Percentiles rank a stretch among this genome's conserved stretches.
Evolutionary conservation across 2,888 invertebrate genomes (phyloP).

Genomic region (Microctonus brassicae): DNA sequence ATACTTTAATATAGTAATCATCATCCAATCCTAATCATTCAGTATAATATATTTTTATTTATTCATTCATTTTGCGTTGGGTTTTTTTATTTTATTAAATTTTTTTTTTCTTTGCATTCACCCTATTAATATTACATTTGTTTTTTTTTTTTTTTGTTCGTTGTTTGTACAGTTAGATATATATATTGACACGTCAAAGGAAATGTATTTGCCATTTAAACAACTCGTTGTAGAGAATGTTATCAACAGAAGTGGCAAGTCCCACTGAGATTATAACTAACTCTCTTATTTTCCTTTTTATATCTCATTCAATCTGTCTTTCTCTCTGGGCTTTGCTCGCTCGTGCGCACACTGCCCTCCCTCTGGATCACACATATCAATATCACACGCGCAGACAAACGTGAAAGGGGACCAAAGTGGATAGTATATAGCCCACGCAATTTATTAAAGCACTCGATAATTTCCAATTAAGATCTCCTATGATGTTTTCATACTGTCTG

Average conservation of each 20-base stretch:
- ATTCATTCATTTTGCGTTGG: not conserved
- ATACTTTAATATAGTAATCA: not conserved
- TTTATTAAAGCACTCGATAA: constrained; percentile 38
- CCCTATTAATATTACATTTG: not conserved
- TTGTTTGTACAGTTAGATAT: not conserved
- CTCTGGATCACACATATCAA: constrained; percentile 2
- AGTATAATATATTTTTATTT: not conserved
- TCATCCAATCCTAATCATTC: not conserved
- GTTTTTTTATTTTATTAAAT: no score
- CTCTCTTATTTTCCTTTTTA: not conserved
- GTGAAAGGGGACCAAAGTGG: constrained; percentile 1
- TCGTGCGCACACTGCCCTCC: not conserved
- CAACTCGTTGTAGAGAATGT: constrained; percentile 7
- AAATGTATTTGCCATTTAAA: not conserved
- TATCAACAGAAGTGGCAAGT: constrained; percentile 3
- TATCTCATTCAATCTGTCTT: no score
- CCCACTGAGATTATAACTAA: constrained; percentile 1
- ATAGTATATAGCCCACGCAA: constrained; percentile 28
- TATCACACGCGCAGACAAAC: constrained; percentile 1
- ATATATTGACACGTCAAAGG: not conserved
- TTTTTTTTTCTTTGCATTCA: not conserved
- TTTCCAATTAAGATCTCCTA: constrained; percentile 45
- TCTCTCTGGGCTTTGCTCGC: not conserved
- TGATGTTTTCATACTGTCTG: not conserved
- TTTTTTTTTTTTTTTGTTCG: not conserved